Evolutionary conservation across 2,888 invertebrate genomes (phyloP).

Genomic region (Tuta absoluta): DNA sequence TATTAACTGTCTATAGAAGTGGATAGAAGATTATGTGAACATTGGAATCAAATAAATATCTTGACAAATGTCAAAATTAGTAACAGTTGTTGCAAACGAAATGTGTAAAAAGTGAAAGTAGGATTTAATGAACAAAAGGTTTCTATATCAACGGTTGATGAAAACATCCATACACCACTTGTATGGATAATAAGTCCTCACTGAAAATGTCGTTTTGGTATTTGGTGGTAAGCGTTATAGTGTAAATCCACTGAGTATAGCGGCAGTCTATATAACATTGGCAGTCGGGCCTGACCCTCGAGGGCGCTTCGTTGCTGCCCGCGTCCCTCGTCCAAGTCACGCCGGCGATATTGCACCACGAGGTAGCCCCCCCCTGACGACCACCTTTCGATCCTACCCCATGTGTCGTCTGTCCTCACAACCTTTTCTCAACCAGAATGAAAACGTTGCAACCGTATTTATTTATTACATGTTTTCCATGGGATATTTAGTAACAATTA

Average conservation of each 20-base stretch:
- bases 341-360: slow-evolving; percentile 60
- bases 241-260: slow-evolving; percentile 29
- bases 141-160: too few species aligned
- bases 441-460: too few species aligned
- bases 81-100: too few species aligned
- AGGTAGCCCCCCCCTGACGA: slow-evolving; percentile 50
- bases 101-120: too few species aligned
- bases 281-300: slow-evolving; percentile 63
- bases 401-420: background rate
- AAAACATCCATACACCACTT: background rate
- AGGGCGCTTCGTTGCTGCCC: slow-evolving; percentile 61
- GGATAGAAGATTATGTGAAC: too few species aligned
- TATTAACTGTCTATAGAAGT: too few species aligned
- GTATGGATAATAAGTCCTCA: background rate
- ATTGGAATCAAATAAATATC: too few species aligned
- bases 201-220: background rate
- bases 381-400: slow-evolving; percentile 15
- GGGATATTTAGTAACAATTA: too few species aligned
- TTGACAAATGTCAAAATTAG: too few species aligned
- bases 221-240: background rate
- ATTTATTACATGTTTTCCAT: too few species aligned
- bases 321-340: slow-evolving; percentile 66
- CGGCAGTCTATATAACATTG: slow-evolving; percentile 43
- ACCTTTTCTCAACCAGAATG: too few species aligned
- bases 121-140: too few species aligned